These are phyloP conservation scores for Orycteropus afer DNA, from an alignment of 2,113 vertebrate species.

Conservation along the genomic window DNA sequence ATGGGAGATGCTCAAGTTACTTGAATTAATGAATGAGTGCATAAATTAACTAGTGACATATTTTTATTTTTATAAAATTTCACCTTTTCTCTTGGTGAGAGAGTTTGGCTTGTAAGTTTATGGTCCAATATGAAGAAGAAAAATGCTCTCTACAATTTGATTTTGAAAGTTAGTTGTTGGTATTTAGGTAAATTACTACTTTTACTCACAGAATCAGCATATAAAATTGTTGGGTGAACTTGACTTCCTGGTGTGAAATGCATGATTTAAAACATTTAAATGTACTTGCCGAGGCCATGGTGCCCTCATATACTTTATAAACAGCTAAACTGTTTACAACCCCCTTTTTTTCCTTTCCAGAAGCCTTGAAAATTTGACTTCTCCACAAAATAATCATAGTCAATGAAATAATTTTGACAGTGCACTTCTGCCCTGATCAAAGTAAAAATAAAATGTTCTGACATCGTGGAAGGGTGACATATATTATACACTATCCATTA, in stretches of 20 bases:
- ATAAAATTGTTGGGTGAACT: neutral
- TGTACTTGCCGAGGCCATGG: neutral
- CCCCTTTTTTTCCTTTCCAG: neutral
- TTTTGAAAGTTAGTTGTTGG: neutral
- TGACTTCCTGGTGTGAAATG: neutral
- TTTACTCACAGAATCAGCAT: neutral
- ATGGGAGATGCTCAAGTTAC: neutral
- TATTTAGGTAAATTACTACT: neutral
- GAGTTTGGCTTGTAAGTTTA: neutral
- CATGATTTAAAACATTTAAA: neutral
- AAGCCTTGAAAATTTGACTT: neutral
- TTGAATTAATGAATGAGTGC: neutral
- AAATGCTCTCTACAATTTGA: neutral
- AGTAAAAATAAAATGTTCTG: conserved; percentile 29
- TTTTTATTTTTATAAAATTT: neutral
- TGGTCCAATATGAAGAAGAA: neutral
- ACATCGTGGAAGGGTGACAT: neutral
- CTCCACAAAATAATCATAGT: neutral
- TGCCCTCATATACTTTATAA: neutral
- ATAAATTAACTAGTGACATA: neutral
- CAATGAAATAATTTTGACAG: conserved; percentile 29
- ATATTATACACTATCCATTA: neutral
- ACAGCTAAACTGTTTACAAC: neutral
- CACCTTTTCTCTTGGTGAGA: neutral
- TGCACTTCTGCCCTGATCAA: neutral